Conservation (phyloP, 2,888 invertebrate species). For the Tipula lateralis region DNA sequence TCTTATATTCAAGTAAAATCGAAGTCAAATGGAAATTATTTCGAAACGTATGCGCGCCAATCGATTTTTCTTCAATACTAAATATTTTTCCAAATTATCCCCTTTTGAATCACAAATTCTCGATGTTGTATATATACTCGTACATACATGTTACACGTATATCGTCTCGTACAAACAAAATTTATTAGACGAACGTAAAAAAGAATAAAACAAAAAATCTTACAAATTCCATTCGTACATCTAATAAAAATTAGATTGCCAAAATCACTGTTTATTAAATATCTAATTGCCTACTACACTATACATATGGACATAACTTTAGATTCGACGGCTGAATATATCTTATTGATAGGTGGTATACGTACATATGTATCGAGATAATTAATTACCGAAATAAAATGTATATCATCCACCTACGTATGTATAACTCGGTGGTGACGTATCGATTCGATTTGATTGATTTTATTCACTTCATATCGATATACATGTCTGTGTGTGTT, state of each 20-base stretch:
- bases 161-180: no score
- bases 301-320: not conserved
- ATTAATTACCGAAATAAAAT: conserved; percentile 5
- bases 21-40: not conserved
- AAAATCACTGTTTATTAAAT: not conserved
- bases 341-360: not conserved
- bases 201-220: no score
- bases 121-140: not conserved
- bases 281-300: not conserved
- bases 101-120: not conserved
- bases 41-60: not conserved
- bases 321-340: not conserved
- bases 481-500: not conserved
- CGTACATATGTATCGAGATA: not conserved
- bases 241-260: not conserved
- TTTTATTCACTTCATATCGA: not conserved
- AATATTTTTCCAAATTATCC: not conserved
- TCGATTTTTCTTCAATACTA: not conserved
- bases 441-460: not conserved
- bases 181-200: not conserved
- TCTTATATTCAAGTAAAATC: no score
- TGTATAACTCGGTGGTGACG: not conserved
- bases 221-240: not conserved
- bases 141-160: no score
- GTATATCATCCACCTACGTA: not conserved